phyloP scores from a whole-genome alignment of 2,888 invertebrate species.

The Amblyjoppa proteus region DNA sequence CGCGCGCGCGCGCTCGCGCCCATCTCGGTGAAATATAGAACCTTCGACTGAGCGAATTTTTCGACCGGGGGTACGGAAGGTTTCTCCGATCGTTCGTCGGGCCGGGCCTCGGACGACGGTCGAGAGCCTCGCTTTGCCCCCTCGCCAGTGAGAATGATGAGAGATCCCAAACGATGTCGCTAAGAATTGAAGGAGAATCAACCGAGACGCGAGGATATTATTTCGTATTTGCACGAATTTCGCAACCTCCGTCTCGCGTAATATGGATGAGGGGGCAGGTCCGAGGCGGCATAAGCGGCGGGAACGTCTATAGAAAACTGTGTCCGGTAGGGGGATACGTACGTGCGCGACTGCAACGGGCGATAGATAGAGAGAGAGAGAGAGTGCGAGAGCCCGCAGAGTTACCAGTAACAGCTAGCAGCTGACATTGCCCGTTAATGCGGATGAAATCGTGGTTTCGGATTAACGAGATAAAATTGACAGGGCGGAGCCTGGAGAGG shows the following conservation, averaged over 20 bases:
- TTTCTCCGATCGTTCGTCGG: no score
- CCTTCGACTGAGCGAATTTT: no score
- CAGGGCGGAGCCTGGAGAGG: constrained; percentile 75
- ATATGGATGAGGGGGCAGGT: not conserved
- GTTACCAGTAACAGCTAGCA: constrained; percentile 63
- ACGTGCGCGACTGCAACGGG: constrained; percentile 4
- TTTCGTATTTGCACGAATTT: constrained; percentile 56
- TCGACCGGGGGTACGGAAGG: no score
- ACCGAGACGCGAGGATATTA: constrained; percentile 29
- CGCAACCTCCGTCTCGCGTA: constrained; percentile 37
- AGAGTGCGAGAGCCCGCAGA: constrained; percentile 40
- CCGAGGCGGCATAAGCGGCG: not conserved
- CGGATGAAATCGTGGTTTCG: constrained; percentile 74
- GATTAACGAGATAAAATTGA: constrained; percentile 75
- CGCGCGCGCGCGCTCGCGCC: constrained; percentile 1
- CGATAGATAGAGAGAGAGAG: no score
- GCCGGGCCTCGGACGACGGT: not conserved
- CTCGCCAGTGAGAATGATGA: not conserved
- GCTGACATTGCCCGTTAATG: constrained; percentile 74
- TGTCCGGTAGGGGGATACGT: not conserved
- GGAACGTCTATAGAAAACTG: not conserved
- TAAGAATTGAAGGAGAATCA: constrained; percentile 5
- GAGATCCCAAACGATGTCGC: not conserved
- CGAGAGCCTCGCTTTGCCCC: not conserved
- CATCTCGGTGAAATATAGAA: no score